These are phyloP conservation scores for Napeogenes inachia DNA, from an alignment of 2,888 invertebrate genomes.

Conservation along the genomic window DNA sequence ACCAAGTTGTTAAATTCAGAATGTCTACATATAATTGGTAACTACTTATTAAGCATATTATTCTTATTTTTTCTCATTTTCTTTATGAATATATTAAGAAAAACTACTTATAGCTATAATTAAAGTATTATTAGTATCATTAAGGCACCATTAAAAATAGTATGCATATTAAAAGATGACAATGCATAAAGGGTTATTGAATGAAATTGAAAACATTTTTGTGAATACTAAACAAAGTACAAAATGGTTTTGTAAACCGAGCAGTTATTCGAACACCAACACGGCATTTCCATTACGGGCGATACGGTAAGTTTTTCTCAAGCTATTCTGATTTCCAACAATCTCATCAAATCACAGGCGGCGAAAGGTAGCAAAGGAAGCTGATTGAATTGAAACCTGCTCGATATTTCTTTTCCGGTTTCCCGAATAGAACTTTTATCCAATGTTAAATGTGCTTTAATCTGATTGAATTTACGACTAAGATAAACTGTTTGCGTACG, in stretches of 20 bases:
- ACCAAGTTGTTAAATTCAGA: too few relatives aligned
- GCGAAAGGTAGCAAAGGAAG: slow-evolving; percentile 62
- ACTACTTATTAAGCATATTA: too few relatives aligned
- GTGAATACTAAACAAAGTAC: slow-evolving; percentile 19
- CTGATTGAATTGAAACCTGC: slow-evolving; percentile 76
- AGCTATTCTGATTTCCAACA: slow-evolving; percentile 70
- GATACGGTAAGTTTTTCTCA: slow-evolving; percentile 51
- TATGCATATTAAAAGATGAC: too few relatives aligned
- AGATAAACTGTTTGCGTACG: slow-evolving; percentile 52
- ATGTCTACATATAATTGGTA: too few relatives aligned
- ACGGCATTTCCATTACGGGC: slow-evolving; percentile 59
- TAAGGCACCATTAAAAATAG: too few relatives aligned
- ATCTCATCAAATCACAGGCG: slow-evolving; percentile 72
- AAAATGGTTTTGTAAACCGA: slow-evolving; percentile 31
- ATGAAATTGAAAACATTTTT: slow-evolving; percentile 10
- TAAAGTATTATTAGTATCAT: too few relatives aligned
- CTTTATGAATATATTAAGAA: too few relatives aligned
- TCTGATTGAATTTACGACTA: slow-evolving; percentile 72
- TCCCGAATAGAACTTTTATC: slow-evolving; percentile 72
- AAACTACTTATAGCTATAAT: too few relatives aligned
- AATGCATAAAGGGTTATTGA: background rate
- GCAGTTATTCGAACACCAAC: slow-evolving; percentile 40
- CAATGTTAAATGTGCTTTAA: slow-evolving; percentile 74
- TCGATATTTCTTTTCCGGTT: slow-evolving; percentile 70
- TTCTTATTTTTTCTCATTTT: too few relatives aligned